Evolutionary conservation across 2,888 invertebrate species (phyloP).

Genomic region (Eutolmus rufibarbis): DNA sequence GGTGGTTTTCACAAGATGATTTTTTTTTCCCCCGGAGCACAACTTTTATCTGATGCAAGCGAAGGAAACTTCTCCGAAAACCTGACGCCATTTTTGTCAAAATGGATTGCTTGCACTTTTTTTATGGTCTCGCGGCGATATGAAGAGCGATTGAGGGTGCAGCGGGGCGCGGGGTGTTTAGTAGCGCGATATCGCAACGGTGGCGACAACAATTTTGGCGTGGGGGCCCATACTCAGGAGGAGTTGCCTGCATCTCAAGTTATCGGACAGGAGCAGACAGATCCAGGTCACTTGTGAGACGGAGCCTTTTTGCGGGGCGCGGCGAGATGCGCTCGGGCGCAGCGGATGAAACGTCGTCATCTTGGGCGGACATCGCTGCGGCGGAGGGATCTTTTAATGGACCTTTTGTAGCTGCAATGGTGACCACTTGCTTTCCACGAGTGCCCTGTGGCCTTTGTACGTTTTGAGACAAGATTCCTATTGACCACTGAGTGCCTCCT

Average conservation of each 20-base stretch:
- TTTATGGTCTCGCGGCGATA: not conserved
- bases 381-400: not conserved
- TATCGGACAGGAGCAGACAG: not conserved
- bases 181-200: not conserved
- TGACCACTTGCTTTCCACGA: not conserved
- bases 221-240: not conserved
- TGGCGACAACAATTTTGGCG: not conserved
- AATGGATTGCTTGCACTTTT: slow-evolving; percentile 35
- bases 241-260: not conserved
- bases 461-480: not conserved
- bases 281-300: not conserved
- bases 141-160: not conserved
- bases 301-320: not conserved
- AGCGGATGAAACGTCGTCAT: not conserved
- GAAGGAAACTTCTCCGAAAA: slow-evolving; percentile 13
- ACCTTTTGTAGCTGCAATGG: not conserved
- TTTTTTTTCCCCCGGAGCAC: not conserved
- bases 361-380: not conserved
- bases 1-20: not conserved
- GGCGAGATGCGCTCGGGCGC: not conserved
- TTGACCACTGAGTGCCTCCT: not conserved
- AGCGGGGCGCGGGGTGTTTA: not conserved
- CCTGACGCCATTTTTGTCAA: slow-evolving; percentile 38
- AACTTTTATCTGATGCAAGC: slow-evolving; percentile 32
- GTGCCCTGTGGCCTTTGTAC: not conserved